Percentiles rank a stretch among this genome's conserved stretches.
Conservation (phyloP, 2,888 invertebrate genomes). For the Melipona beecheii region DNA sequence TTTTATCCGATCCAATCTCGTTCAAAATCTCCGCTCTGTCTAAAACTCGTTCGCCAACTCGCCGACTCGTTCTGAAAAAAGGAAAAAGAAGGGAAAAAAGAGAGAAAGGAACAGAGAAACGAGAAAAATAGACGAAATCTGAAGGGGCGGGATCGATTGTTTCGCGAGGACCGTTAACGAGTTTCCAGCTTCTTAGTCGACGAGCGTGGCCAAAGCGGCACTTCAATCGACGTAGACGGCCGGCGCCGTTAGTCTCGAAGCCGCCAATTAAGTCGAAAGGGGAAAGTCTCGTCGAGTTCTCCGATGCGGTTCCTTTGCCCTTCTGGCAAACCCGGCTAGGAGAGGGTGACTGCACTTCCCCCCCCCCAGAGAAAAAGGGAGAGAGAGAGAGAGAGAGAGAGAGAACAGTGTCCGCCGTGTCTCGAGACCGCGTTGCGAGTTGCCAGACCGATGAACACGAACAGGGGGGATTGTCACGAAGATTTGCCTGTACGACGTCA, state of each 20-base stretch:
- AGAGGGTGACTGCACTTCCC: slow-evolving; percentile 43
- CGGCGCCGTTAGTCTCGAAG: slow-evolving; percentile 54
- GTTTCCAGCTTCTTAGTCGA: slow-evolving; percentile 57
- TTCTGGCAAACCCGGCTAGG: neutral
- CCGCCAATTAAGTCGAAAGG: slow-evolving; percentile 73
- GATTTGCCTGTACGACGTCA: slow-evolving; percentile 54
- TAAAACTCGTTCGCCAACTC: neutral
- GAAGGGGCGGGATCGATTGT: slow-evolving; percentile 41
- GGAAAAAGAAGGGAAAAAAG: neutral
- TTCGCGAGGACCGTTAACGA: slow-evolving; percentile 52
- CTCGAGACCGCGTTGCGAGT: slow-evolving; percentile 40
- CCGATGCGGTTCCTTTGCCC: slow-evolving; percentile 59
- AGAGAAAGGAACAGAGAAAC: too few species aligned
- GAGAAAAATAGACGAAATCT: slow-evolving; percentile 4
- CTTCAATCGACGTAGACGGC: slow-evolving; percentile 46
- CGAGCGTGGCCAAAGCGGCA: slow-evolving; percentile 50
- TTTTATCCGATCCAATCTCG: too few species aligned
- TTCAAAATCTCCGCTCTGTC: neutral
- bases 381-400: too few species aligned
- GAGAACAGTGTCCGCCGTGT: slow-evolving; percentile 35
- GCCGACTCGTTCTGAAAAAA: neutral
- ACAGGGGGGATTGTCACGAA: slow-evolving; percentile 48
- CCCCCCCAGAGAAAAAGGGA: neutral
- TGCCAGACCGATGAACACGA: slow-evolving; percentile 36
- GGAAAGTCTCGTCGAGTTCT: slow-evolving; percentile 59